Conservation (phyloP, 2,888 invertebrate genomes). For the Hemithea aestivaria region DNA sequence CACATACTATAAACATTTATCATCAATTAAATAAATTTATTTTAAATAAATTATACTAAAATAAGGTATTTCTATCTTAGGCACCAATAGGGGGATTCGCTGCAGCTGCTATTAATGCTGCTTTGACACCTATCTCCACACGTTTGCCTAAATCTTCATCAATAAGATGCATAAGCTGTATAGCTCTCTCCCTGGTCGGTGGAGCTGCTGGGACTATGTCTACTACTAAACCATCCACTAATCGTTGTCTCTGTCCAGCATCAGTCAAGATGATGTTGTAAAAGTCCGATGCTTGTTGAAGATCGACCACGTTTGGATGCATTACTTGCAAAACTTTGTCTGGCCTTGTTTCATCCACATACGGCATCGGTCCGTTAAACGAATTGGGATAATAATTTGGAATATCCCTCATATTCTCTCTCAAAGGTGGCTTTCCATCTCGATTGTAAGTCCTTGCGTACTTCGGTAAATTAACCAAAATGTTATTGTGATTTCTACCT, state of each 20-base stretch:
- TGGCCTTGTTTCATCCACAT: conserved; percentile 73
- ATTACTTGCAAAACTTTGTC: conserved; percentile 9
- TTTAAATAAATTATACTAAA: too few relatives aligned
- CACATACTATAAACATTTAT: too few relatives aligned
- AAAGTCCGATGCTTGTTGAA: conserved; percentile 83
- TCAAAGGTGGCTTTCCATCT: conserved; percentile 86
- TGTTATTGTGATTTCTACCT: conserved; percentile 92
- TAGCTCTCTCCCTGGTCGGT: too few relatives aligned
- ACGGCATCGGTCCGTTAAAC: conserved; percentile 87
- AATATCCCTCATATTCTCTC: conserved; percentile 87
- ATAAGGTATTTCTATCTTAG: too few relatives aligned
- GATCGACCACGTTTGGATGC: conserved; percentile 11
- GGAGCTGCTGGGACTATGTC: too few relatives aligned
- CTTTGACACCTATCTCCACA: conserved; percentile 68
- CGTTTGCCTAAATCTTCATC: conserved; percentile 84
- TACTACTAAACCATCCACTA: conserved; percentile 3
- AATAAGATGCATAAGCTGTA: conserved; percentile 81
- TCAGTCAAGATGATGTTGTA: conserved; percentile 80
- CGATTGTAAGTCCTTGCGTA: conserved; percentile 86
- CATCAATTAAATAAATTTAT: too few relatives aligned
- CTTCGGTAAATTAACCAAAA: conserved; percentile 94
- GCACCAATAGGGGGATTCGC: too few relatives aligned
- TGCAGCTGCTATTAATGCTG: too few relatives aligned
- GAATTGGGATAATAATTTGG: conserved; percentile 97
- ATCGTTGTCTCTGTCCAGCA: conserved; percentile 16